Base-by-base conservation (phyloP, 2,797 vertebrate genomes). In the Tragelaphus oryx region DNA sequence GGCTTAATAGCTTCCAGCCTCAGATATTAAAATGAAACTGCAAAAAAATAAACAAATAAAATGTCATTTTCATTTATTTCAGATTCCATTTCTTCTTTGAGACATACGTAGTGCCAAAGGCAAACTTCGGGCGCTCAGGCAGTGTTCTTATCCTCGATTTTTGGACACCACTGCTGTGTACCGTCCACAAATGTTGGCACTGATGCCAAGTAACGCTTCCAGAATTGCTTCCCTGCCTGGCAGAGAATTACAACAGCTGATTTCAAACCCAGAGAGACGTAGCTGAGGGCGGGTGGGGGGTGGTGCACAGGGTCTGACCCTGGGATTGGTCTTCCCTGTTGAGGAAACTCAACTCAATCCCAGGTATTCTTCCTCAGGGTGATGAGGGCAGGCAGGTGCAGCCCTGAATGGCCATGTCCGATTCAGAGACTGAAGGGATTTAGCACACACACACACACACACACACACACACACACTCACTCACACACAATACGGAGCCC, bases 201-300 rank as follows among this genome's bases (percentile, higher is more conserved):
- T 1, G 13, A 22, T 8, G 2, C 24, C 22, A 46, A n/a, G 10
- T 41, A n/a, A n/a, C 41, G 60, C 79, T 91, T 76, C 26, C 52
- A 87, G 89, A 95, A 86, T 37, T 48, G 16, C 12, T 96, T 92
- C 68, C 17, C 13, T 65, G 14, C 79, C 37, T 85, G 44, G 22
- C 50, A 54, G 17, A 78, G 57, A 91, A 78, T 65, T 55, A 16
- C 7, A 55, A 55, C 12, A 33, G 30, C 33, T 50, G 62, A 54
- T 83, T 78, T 92, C 84, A 75, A 52, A 48, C 28, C 57, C 46
- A 83, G 30, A 33, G 28, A 91, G 46, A 79, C 4, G 22, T 14
- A 65, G 50, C 20, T 28, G 46, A 6, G 5, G 2, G 6, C 17
- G 3, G 8, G 1, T 7, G 17, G 62, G 18, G 37, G 33, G 1